Conservation (phyloP, 2,888 invertebrate genomes). For the Taenaris catops region DNA sequence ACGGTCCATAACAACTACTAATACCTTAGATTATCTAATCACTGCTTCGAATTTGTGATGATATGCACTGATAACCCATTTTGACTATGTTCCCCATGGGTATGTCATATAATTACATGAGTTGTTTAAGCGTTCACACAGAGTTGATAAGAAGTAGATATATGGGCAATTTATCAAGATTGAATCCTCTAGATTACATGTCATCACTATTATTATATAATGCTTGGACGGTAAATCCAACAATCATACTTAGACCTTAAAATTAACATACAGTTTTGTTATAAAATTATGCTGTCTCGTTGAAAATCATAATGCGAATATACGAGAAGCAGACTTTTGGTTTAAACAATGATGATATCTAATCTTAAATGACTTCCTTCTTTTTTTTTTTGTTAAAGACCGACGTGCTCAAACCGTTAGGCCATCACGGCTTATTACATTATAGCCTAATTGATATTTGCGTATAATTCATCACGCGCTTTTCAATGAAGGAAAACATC, state of each 20-base stretch:
- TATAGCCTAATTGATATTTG: no score
- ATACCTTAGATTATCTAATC: slow-evolving; percentile 78
- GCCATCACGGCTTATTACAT: no score
- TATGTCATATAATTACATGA: slow-evolving; percentile 50
- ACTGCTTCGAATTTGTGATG: slow-evolving; percentile 78
- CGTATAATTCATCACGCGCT: no score
- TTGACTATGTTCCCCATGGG: slow-evolving; percentile 59
- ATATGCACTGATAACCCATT: slow-evolving; percentile 77
- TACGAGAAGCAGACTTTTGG: slow-evolving; percentile 77
- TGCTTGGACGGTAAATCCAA: slow-evolving; percentile 77
- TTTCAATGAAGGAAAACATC: no score
- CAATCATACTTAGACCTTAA: slow-evolving; percentile 70
- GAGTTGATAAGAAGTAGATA: slow-evolving; percentile 46
- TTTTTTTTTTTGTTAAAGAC: no score
- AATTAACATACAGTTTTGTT: slow-evolving; percentile 75
- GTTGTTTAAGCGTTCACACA: slow-evolving; percentile 55
- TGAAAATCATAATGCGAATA: slow-evolving; percentile 63
- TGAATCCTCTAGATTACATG: slow-evolving; percentile 57
- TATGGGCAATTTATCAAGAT: slow-evolving; percentile 60
- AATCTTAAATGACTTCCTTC: slow-evolving; percentile 71
- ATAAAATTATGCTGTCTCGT: slow-evolving; percentile 75
- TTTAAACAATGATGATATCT: slow-evolving; percentile 62
- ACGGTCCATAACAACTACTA: slow-evolving; percentile 75
- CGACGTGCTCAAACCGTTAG: no score
- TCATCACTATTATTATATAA: slow-evolving; percentile 72